Evolutionary conservation across 2,888 invertebrate genomes (phyloP).

Genomic region (Cerceris rybyensis): DNA sequence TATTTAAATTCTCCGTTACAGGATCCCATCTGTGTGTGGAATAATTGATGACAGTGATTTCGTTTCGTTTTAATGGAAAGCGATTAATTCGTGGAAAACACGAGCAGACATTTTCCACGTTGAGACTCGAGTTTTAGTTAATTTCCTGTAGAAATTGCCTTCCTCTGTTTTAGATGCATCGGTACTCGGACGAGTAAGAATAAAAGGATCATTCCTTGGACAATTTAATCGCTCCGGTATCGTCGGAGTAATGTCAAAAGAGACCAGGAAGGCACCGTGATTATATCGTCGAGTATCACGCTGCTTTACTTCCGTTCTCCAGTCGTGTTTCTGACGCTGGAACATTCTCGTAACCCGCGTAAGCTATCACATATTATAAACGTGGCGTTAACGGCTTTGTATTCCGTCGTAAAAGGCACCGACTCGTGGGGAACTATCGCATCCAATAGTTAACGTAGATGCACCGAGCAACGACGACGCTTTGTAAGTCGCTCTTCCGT

Average conservation of each 20-base stretch:
- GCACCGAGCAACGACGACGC: conserved; percentile 30
- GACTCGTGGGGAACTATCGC: conserved; percentile 36
- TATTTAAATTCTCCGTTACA: no score
- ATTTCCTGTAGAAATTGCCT: not conserved
- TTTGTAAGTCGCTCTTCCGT: conserved; percentile 47
- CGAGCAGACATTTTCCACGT: no score
- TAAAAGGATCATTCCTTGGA: conserved; percentile 8
- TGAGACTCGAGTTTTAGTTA: no score
- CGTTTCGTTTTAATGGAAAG: no score
- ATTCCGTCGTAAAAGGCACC: conserved; percentile 51
- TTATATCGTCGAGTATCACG: conserved; percentile 1
- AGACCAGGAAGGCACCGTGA: not conserved
- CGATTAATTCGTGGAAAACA: no score
- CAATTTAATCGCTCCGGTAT: conserved; percentile 30
- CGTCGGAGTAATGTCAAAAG: not conserved
- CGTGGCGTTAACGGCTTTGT: conserved; percentile 57
- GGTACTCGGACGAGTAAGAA: not conserved
- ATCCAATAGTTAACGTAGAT: conserved; percentile 48
- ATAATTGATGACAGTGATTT: no score
- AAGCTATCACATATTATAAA: conserved; percentile 50
- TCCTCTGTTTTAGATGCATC: not conserved
- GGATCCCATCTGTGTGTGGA: no score
- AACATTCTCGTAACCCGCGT: conserved; percentile 25
- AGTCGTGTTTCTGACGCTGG: conserved; percentile 31
- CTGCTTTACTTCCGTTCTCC: conserved; percentile 10